Evolutionary conservation across 2,888 invertebrate species (phyloP).

Genomic region (Drosophila prolongata): DNA sequence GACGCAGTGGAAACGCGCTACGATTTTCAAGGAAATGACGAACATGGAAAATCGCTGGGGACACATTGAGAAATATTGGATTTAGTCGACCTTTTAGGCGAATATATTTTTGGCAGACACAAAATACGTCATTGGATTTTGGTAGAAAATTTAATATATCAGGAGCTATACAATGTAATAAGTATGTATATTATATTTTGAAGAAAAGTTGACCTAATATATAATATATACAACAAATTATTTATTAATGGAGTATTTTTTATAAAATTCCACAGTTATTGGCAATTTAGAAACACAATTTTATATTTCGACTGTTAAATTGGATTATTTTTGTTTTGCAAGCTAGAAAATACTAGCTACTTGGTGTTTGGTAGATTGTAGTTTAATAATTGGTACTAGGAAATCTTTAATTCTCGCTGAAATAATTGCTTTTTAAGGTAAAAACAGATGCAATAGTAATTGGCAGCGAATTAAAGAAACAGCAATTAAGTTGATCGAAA

Average conservation of each 20-base stretch:
- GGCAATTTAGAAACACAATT: too few relatives aligned
- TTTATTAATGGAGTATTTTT: too few relatives aligned
- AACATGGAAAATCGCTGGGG: slow-evolving; percentile 6
- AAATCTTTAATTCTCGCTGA: slow-evolving; percentile 4
- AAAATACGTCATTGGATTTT: neutral
- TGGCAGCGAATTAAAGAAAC: slow-evolving; percentile 22
- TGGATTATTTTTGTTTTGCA: neutral
- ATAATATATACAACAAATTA: too few relatives aligned
- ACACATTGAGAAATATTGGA: neutral
- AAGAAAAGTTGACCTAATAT: too few relatives aligned
- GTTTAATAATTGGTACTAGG: neutral
- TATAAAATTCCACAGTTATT: too few relatives aligned
- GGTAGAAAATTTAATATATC: too few relatives aligned
- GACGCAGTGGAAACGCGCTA: slow-evolving; percentile 57
- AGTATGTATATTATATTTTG: too few relatives aligned
- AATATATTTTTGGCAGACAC: neutral
- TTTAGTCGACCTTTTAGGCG: neutral
- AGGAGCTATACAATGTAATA: too few relatives aligned
- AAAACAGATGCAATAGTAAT: slow-evolving; percentile 4
- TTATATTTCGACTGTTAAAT: neutral
- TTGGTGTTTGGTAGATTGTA: neutral
- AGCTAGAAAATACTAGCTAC: neutral
- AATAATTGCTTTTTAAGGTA: slow-evolving; percentile 5
- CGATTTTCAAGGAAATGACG: slow-evolving; percentile 22
- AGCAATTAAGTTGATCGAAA: slow-evolving; percentile 21